Evolutionary conservation across 1,140 invertebrate genomes (phyloP).

Genomic region (Microplitis demolitor): DNA sequence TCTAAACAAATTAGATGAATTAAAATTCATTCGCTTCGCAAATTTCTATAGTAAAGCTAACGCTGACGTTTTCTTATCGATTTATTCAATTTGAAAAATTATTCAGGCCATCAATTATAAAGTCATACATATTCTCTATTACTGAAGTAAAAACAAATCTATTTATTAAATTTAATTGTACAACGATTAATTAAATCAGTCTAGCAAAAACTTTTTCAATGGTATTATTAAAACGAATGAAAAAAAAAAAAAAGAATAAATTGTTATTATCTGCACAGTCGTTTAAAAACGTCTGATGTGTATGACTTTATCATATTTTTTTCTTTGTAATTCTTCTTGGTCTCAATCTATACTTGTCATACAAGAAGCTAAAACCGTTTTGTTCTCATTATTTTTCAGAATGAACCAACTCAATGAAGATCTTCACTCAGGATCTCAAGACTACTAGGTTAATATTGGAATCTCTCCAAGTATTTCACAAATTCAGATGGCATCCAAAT

Average conservation of each 20-base stretch:
- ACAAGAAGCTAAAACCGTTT: not conserved
- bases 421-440: not conserved
- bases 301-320: not conserved
- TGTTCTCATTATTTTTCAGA: not conserved
- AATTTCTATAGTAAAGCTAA: no score
- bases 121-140: no score
- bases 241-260: not conserved
- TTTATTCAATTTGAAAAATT: no score
- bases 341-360: not conserved
- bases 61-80: no score
- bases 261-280: not conserved
- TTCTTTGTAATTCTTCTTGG: not conserved
- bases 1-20: no score
- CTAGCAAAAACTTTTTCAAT: not conserved
- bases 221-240: not conserved
- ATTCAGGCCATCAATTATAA: no score
- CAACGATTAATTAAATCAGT: not conserved
- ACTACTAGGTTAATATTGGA: slow-evolving; percentile 21
- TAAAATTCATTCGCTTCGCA: no score
- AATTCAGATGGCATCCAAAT: slow-evolving; percentile 23
- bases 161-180: not conserved
- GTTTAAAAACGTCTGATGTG: not conserved
- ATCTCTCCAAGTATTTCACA: slow-evolving; percentile 25
- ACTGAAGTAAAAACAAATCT: no score
- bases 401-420: not conserved